These are phyloP conservation scores for Sinosuthora webbiana DNA, from an alignment of 2,113 vertebrate species.

Conservation along the genomic window DNA sequence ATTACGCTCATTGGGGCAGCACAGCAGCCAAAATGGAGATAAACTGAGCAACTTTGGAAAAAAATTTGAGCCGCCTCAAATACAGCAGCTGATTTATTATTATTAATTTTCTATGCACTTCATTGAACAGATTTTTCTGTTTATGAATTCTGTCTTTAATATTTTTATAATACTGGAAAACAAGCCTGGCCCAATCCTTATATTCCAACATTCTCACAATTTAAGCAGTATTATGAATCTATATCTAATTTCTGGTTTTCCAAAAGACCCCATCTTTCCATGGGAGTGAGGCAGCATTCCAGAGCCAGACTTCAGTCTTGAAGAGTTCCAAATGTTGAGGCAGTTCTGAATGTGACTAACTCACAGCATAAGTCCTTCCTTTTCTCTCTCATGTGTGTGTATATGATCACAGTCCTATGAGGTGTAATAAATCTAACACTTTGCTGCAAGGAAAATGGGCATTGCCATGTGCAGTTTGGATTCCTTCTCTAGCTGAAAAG, in stretches of 20 bases:
- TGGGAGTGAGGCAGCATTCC: background rate
- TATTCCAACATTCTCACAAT: background rate
- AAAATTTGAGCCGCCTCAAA: background rate
- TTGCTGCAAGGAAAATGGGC: background rate
- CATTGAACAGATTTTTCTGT: constrained; percentile 1
- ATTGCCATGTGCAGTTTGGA: background rate
- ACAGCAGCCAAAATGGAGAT: background rate
- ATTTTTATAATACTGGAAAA: background rate
- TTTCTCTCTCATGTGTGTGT: fast-evolving
- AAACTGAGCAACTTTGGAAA: background rate
- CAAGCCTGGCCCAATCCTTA: background rate
- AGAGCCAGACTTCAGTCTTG: background rate
- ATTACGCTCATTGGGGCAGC: background rate
- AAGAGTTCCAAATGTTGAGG: background rate
- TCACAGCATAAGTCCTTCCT: background rate
- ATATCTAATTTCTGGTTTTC: background rate
- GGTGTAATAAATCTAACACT: background rate
- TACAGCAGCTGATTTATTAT: background rate
- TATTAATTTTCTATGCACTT: background rate
- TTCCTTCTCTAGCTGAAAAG: background rate
- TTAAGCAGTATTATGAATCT: background rate
- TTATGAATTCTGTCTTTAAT: constrained; percentile 6
- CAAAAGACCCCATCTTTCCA: background rate
- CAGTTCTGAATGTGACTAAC: background rate
- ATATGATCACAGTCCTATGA: background rate